Evolutionary conservation across 2,797 vertebrate species (phyloP), one percentile per base, ranked within the genome.

Genomic region (Glyptemys insculpta): DNA sequence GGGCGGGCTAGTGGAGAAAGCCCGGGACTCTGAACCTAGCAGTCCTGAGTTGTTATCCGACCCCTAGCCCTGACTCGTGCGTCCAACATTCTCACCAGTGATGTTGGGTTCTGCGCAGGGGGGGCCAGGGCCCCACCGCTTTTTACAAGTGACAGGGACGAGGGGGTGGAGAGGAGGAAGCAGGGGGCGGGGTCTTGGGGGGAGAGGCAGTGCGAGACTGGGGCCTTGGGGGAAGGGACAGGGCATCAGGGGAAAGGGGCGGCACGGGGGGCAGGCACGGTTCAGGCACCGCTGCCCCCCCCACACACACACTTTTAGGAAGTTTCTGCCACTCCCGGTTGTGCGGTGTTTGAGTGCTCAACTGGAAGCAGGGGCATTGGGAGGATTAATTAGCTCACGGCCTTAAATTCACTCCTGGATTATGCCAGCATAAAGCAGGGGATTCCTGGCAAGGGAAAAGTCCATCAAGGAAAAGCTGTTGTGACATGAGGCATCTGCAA

Each of bases 321-420:
- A 59, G 56, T 29, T 59, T 12, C 27, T 59, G 27, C 57, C 57
- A 29, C 56, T 57, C 56, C 56, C 12, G 47, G 27, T 12, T 29
- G 37, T 47, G 34, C 59, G 50, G 49, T 80, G 23, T 80, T 34
- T 50, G 62, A 31, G n/a, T 68, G 74, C 65, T 80, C 1, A 0
- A 52, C 62, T 86, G 41, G 12, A 78, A 34, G 81, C 85, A 82
- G 50, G 62, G 27, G 8, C 7, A 29, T 19, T 59, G 29, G 56
- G 57, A 83, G 72, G 68, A 47, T 44, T 6, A 0, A 79, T 79
- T 72, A 44, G 16, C 57, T 87, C 57, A 59, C 54, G 44, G 62
- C 41, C 50, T 47, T 83, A 21, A 84, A 68, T 86, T 86, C 76
- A 25, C 21, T 68, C 74, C 54, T 49, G 57, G n/a, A 56, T 93